These are phyloP conservation scores for Acanthococcus lagerstroemiae DNA, from an alignment of 2,888 invertebrate genomes.

Conservation along the genomic window DNA sequence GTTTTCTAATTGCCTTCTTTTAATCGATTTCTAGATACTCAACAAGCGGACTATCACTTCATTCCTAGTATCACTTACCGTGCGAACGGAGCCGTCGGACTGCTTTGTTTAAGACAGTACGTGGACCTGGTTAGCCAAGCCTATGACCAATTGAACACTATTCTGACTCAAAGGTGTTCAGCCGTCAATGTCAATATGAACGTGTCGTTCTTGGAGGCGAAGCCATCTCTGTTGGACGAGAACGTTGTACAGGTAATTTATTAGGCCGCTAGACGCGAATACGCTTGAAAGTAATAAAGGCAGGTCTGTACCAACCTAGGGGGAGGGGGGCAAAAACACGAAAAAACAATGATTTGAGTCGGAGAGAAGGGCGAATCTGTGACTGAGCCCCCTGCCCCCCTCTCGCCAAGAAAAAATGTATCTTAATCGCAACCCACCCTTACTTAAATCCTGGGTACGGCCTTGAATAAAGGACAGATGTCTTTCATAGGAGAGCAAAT, in stretches of 20 bases:
- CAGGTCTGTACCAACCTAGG: no score
- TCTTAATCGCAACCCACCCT: no score
- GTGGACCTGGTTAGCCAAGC: constrained; percentile 72
- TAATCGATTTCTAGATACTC: constrained; percentile 55
- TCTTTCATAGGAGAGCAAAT: no score
- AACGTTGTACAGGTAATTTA: constrained; percentile 60
- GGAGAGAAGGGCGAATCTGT: no score
- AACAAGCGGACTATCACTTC: constrained; percentile 89
- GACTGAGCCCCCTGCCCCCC: no score
- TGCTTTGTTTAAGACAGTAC: constrained; percentile 72
- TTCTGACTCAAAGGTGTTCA: constrained; percentile 83
- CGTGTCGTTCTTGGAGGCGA: constrained; percentile 75
- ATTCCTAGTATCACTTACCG: constrained; percentile 76
- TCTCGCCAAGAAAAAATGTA: no score
- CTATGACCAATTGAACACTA: constrained; percentile 64
- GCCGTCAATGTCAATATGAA: constrained; percentile 91
- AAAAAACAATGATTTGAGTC: no score
- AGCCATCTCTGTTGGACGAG: constrained; percentile 69
- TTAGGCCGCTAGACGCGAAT: neutral
- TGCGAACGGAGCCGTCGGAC: constrained; percentile 80
- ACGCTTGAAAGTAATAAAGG: no score
- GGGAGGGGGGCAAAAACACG: no score
- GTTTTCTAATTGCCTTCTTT: neutral
- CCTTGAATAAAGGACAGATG: no score
- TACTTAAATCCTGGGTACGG: no score